Evolutionary conservation across 2,888 invertebrate species (phyloP).

Genomic region (Phengaris arion): DNA sequence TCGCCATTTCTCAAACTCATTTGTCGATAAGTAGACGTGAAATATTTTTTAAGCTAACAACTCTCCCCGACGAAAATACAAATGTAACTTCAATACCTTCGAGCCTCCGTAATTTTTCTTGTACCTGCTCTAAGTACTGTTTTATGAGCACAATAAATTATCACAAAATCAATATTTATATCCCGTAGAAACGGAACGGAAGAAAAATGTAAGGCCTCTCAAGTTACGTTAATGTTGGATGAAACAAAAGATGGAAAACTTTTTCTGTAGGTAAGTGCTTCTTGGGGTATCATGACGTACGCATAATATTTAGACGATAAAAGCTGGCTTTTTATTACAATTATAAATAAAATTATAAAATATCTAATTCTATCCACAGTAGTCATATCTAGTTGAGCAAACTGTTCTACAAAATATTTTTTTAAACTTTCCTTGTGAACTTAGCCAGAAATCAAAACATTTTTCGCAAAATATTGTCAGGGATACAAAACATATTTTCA

Average conservation of each 20-base stretch:
- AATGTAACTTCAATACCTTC: neutral
- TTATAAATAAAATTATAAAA: no score
- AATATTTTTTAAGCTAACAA: neutral
- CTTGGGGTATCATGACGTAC: neutral
- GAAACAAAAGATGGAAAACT: neutral
- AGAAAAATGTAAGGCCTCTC: slow-evolving; percentile 11
- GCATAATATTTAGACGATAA: neutral
- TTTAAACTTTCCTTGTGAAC: neutral
- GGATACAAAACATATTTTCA: slow-evolving; percentile 11
- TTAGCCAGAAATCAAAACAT: neutral
- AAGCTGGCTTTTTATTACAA: no score
- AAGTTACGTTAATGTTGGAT: neutral
- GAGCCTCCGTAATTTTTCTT: slow-evolving; percentile 20
- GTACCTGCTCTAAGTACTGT: neutral
- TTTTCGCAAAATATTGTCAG: neutral
- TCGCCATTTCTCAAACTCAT: no score
- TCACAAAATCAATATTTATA: slow-evolving; percentile 15
- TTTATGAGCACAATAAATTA: slow-evolving; percentile 9
- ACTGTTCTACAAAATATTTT: neutral
- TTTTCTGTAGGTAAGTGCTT: neutral
- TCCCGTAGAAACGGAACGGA: neutral
- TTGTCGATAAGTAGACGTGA: no score
- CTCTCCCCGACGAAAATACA: neutral
- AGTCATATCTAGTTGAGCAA: no score
- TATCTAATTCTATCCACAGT: no score